These are phyloP conservation scores for Phenganax subtilis DNA, from an alignment of 92 coral and sea anemone species.

Conservation along the genomic window DNA sequence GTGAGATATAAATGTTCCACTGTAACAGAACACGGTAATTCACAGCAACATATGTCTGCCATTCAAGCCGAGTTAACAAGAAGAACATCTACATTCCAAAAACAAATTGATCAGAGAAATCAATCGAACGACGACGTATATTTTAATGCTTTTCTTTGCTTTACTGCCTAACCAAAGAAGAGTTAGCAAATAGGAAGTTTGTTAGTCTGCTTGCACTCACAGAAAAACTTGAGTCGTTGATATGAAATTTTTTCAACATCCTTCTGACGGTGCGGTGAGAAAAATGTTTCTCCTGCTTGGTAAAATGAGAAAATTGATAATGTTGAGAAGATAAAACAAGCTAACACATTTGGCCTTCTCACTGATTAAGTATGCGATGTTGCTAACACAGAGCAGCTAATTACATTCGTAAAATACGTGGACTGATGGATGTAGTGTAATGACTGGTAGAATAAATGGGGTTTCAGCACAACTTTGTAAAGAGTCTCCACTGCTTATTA, in stretches of 20 bases:
- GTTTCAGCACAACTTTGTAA: conserved; percentile 43
- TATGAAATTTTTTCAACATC: conserved; percentile 55
- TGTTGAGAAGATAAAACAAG: conserved; percentile 22
- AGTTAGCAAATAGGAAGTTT: conserved; percentile 55
- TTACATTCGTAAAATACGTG: conserved; percentile 57
- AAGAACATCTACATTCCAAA: conserved; percentile 49
- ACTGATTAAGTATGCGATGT: conserved; percentile 60
- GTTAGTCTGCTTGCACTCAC: conserved; percentile 44
- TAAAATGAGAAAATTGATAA: conserved; percentile 36
- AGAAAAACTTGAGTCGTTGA: conserved; percentile 52
- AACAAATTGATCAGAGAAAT: conserved; percentile 46
- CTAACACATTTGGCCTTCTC: conserved; percentile 52
- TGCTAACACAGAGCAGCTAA: conserved; percentile 56
- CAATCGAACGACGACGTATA: conserved; percentile 39
- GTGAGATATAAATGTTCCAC: conserved; percentile 32
- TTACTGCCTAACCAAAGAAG: conserved; percentile 63
- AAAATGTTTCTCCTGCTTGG: conserved; percentile 63
- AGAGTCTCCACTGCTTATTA: conserved; percentile 18
- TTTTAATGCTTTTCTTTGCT: conserved; percentile 50
- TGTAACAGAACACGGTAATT: conserved; percentile 38
- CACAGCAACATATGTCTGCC: conserved; percentile 49
- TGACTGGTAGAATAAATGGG: conserved; percentile 50
- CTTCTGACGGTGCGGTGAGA: conserved; percentile 54
- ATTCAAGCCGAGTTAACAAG: conserved; percentile 46
- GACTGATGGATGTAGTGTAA: conserved; percentile 52